These are phyloP conservation scores for Embidobia sp. DNA, from an alignment of 2,888 invertebrate species.

Conservation along the genomic window DNA sequence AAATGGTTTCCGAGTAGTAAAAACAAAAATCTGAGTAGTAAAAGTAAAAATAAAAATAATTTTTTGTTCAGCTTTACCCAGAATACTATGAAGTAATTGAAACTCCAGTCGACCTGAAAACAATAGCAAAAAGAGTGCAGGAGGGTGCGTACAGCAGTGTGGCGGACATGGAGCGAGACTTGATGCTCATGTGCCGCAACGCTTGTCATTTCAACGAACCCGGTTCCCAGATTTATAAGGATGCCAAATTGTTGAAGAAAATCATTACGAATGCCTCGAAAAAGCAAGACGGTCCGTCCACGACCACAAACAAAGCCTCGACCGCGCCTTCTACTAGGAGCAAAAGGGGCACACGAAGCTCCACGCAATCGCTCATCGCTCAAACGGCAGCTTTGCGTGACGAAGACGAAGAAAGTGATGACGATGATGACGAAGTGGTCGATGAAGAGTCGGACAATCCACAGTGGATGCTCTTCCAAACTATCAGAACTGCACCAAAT, in stretches of 20 bases:
- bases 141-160: conserved; percentile 90
- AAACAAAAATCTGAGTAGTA: not conserved
- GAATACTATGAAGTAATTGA: conserved; percentile 97
- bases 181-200: conserved; percentile 95
- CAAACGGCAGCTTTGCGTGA: conserved; percentile 85
- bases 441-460: conserved; percentile 86
- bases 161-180: conserved; percentile 93
- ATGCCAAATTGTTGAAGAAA: conserved; percentile 94
- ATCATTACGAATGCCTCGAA: conserved; percentile 83
- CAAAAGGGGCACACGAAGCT: conserved; percentile 77
- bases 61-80: conserved; percentile 88
- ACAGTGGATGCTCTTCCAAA: conserved; percentile 95
- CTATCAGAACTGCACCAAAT: conserved; percentile 87
- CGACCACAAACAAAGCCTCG: conserved; percentile 71
- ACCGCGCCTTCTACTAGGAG: conserved; percentile 78
- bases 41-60: not conserved
- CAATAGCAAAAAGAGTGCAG: conserved; percentile 95
- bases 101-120: conserved; percentile 96
- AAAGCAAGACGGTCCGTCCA: conserved; percentile 73
- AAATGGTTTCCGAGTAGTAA: too few relatives aligned
- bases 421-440: conserved; percentile 84
- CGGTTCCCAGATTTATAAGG: conserved; percentile 97
- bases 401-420: conserved; percentile 85
- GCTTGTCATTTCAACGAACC: conserved; percentile 98
- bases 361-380: conserved; percentile 83